A percentile compares a stretch with the other conserved stretches of the same genome.
These are phyloP conservation scores for Rhagonycha fulva DNA, from an alignment of 2,888 invertebrate genomes.

Conservation along the genomic window DNA sequence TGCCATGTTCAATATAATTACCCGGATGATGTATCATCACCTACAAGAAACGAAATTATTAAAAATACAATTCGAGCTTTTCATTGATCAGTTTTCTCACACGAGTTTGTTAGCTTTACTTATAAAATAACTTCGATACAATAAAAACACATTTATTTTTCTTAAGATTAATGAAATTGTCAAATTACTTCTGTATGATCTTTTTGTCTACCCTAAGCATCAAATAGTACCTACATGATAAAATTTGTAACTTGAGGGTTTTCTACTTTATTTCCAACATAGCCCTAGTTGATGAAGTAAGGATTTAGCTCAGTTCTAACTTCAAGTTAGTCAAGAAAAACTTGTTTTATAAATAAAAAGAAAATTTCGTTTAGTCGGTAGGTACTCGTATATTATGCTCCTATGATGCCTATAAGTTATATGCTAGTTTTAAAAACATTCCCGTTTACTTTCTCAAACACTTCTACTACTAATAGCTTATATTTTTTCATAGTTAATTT, in stretches of 20 bases:
- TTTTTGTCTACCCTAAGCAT: neutral
- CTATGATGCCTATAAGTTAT: too few species aligned
- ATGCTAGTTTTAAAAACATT: neutral
- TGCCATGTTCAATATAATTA: slow-evolving; percentile 25
- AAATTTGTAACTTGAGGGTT: neutral
- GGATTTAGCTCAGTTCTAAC: neutral
- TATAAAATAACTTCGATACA: neutral
- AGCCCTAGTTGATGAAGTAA: neutral
- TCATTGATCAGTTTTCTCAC: neutral
- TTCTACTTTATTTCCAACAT: neutral
- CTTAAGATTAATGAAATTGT: neutral
- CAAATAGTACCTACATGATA: neutral
- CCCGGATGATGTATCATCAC: slow-evolving; percentile 25
- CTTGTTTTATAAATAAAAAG: neutral
- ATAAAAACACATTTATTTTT: neutral
- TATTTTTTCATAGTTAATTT: neutral
- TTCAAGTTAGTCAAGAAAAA: neutral
- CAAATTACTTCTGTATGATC: neutral
- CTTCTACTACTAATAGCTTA: neutral
- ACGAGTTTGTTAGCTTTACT: neutral
- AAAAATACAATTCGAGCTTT: neutral
- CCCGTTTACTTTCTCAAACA: neutral
- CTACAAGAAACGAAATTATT: slow-evolving; percentile 10
- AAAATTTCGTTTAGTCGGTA: neutral
- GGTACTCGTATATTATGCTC: neutral